Evolutionary conservation across 2,888 invertebrate species (phyloP), one percentile per base, ranked within the genome.

Genomic region (Helicoverpa assulta): DNA sequence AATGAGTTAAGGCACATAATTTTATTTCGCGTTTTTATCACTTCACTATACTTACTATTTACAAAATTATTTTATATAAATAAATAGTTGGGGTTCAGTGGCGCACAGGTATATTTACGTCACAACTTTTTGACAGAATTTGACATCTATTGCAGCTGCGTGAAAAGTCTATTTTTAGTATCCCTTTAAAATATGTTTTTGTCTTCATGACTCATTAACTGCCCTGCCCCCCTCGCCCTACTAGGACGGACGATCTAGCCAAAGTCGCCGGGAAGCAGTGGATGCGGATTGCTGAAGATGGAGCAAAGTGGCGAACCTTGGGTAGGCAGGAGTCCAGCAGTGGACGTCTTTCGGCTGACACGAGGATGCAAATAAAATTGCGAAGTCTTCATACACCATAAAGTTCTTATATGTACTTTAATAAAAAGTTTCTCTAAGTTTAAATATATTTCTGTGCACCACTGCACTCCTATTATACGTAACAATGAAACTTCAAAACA

Each of bases 1-100:
- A 85, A 86, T 87, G 86, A 86, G 87, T 85, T 85, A 92, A 92
- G 92, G 92, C 92, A 92, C 92, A 88, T 88, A 86, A 88, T 88
- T 86, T 85, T 86, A 85, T 79, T 83, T 82, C 83, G 90, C 83
- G 67, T 79, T 78, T 88, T 83, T 91, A 91, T 91, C 92, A 92
- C 91, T 91, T 89, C 82, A 84, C 85, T 89, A 88, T 83, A 85
- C 62, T 86, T 89, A 90, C 77, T 92, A 91, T 92, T 89, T 92
- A 92, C 91, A 92, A 85, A 81, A 82, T 82, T 83, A 85, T 85
- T 40, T 84, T 81, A 80, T 85, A 82, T 85, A 80, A 89, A 89
- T 89, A 91, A 90, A 90, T 90, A 89, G 84, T 82, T 57, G 67
- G 70, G 55, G 69, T 70, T 40, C 51, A 81, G 80, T 83, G 80